phyloP scores from a whole-genome alignment of 1,140 invertebrate genomes.

The Leptopilina boulardi region DNA sequence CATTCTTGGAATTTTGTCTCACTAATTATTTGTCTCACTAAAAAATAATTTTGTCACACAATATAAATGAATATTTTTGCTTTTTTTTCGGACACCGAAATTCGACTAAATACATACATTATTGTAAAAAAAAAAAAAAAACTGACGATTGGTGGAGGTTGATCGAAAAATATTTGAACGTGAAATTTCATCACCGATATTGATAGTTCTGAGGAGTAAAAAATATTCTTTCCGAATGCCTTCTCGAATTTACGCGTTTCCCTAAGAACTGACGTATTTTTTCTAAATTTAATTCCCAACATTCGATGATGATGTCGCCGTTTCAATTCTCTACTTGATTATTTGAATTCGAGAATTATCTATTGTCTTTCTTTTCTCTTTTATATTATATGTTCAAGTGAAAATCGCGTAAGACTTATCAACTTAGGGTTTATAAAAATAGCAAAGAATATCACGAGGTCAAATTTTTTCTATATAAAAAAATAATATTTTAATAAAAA shows the following conservation, averaged over 20 bases:
- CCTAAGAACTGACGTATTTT: slow-evolving; percentile 51
- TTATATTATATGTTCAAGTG: no score
- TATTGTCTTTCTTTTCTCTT: neutral
- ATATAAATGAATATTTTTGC: no score
- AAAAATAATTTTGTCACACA: no score
- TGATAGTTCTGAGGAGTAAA: neutral
- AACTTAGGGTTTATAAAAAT: no score
- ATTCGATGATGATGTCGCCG: slow-evolving; percentile 12
- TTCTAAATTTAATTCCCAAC: slow-evolving; percentile 61
- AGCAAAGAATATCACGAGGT: no score
- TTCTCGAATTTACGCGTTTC: neutral
- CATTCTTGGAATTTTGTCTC: no score
- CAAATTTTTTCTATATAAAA: no score
- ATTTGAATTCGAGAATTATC: slow-evolving; percentile 24
- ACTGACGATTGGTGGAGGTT: neutral
- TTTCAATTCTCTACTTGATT: slow-evolving; percentile 3
- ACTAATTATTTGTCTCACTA: no score
- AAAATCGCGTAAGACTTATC: no score
- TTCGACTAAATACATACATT: slow-evolving; percentile 18
- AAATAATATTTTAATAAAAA: no score
- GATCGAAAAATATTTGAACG: neutral
- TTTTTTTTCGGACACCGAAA: no score
- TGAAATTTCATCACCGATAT: slow-evolving; percentile 11
- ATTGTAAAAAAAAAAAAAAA: neutral
- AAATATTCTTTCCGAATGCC: neutral